phyloP scores from a whole-genome alignment of 2,113 vertebrate species.

The Speoplatyrhinus poulsoni region DNA sequence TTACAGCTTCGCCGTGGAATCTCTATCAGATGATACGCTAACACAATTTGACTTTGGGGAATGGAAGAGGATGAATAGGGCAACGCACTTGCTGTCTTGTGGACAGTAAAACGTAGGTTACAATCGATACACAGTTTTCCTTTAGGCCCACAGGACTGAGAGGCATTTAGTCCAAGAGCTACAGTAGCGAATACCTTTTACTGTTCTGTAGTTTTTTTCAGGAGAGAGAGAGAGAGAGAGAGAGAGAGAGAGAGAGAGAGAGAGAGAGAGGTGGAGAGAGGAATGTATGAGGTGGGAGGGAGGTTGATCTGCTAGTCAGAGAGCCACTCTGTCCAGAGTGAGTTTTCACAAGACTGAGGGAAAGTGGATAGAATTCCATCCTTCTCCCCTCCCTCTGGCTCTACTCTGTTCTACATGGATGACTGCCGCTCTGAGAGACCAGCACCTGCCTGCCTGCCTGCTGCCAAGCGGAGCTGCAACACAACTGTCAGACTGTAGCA shows the following conservation, averaged over 20 bases:
- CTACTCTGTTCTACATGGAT: not conserved
- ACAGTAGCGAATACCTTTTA: conserved; percentile 6
- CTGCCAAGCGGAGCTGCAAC: conserved; percentile 40
- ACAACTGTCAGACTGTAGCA: conserved; percentile 12
- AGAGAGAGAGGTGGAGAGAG: conserved; percentile 11
- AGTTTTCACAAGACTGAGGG: conserved; percentile 25
- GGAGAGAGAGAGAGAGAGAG: not conserved
- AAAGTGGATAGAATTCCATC: conserved; percentile 29
- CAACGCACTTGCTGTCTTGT: not conserved
- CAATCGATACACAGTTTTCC: not conserved
- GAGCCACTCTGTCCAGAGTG: conserved; percentile 23
- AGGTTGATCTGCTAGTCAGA: conserved; percentile 55
- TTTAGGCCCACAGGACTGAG: not conserved
- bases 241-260: conserved; percentile 23
- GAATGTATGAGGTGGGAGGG: conserved; percentile 12
- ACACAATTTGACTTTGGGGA: not conserved
- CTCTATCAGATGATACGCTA: not conserved
- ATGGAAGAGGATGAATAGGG: not conserved
- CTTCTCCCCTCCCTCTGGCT: not conserved
- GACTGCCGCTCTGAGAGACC: not conserved
- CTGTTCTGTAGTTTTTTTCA: not conserved
- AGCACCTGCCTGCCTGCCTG: conserved; percentile 32
- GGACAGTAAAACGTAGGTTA: not conserved
- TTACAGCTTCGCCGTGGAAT: not conserved
- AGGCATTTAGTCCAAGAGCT: conserved; percentile 6